Evolutionary conservation across 2,888 invertebrate species (phyloP).

Genomic region (Strigamia maritima): DNA sequence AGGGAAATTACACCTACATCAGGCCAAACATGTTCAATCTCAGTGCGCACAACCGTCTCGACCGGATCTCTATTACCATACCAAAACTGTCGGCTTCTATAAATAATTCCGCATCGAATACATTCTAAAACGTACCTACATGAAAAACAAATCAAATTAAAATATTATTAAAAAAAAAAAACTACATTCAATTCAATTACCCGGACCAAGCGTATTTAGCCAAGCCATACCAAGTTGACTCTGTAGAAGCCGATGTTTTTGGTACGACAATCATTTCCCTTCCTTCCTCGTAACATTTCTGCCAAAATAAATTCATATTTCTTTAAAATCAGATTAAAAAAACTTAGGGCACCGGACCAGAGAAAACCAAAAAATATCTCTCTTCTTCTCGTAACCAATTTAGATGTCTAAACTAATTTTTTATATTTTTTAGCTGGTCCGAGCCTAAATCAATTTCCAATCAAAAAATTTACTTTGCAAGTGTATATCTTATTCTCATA

Average conservation of each 20-base stretch:
- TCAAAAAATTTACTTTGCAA: conserved; percentile 51
- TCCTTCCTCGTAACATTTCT: conserved; percentile 62
- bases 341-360: no score
- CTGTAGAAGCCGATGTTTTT: conserved; percentile 54
- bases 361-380: no score
- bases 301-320: neutral
- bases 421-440: no score
- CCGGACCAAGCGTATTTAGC: conserved; percentile 76
- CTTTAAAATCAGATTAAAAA: no score
- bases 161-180: neutral
- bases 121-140: conserved; percentile 68
- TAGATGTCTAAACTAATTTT: no score
- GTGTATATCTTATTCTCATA: conserved; percentile 60
- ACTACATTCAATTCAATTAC: conserved; percentile 50
- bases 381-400: no score
- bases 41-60: conserved; percentile 63
- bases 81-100: conserved; percentile 73
- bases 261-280: conserved; percentile 62
- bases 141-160: no score
- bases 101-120: conserved; percentile 68
- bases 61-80: conserved; percentile 74
- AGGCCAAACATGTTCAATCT: conserved; percentile 68
- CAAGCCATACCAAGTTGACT: conserved; percentile 64
- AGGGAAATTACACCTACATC: conserved; percentile 50
- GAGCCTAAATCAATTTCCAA: no score